Evolutionary conservation across 2,888 invertebrate species (phyloP), one percentile per base, ranked within the genome.

Genomic region (Parthenolecanium corni): DNA sequence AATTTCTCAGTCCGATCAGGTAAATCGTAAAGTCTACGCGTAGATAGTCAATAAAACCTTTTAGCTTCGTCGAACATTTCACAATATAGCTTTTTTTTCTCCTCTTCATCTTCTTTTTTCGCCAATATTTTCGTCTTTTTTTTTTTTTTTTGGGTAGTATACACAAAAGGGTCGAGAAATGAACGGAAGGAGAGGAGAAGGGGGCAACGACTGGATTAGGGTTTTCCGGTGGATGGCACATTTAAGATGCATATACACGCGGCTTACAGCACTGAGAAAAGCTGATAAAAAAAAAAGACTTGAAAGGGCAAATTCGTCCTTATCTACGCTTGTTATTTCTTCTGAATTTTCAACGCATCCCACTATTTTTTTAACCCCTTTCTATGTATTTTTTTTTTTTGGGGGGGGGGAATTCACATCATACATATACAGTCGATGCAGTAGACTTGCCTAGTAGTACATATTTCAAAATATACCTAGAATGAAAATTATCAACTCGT

Each of bases 241-340:
- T 57, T 47, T 47, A 58, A 58, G 49, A 58, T 58, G 58, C 58
- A 58, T 49, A 31, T 25, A 46, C 25, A 40, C n/a, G n/a, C n/a
- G n/a, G n/a, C n/a, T n/a, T n/a, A 42, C 12, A 11, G 25, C 25
- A 36, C 31, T 11, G 6, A 21, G 47, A 53, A 38, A 53, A 53
- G 40, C 18, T 31, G 46, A 46, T 36, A 31, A 58, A 46, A 44
- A 42, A 44, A 24, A 42, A 49, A 46, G 14, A 21, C 18, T 18
- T 36, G 25, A 52, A 52, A 52, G 36, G 25, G 36, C 52, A 23
- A 52, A 52, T 52, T 52, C 31, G 25, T 25, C 58, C 47, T 58
- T 58, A 58, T 58, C 58, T 58, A 36, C 58, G 58, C 58, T 58
- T 58, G 58, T 58, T 58, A 58, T 58, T 58, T 47, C 47, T 58